Base-by-base conservation (phyloP, 2,113 vertebrate genomes). In the Mustelus asterias region DNA sequence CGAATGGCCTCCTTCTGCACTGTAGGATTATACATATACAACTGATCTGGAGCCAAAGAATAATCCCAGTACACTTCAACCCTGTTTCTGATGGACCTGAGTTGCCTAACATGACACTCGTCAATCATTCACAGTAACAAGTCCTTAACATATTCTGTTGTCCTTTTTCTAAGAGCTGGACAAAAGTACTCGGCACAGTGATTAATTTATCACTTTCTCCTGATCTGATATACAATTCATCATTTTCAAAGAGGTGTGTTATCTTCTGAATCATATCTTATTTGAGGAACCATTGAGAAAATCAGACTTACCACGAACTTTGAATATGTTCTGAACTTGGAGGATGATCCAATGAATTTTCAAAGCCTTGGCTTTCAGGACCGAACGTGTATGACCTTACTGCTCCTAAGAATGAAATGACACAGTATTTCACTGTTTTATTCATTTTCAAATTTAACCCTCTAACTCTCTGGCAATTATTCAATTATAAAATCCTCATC, bases 381-480 rank as follows among this genome's bases (percentile, higher is more conserved):
- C 94, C 94, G 76, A 95, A 95, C 33, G 94, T 95, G 44, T 95
- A 95, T 33, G 94, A 95, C 14, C 69, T 70, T 76, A 95, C 69
- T 29, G 70, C 69, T 5, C 94, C 94, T 95, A n/a, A 67, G 37
- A 76, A 95, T 20, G 48, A 72, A 95, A 18, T 72, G 10, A 16
- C 41, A 95, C 13, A 16, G 69, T 76, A 76, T 95, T 94, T 44
- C 69, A 90, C 29, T 4, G 11, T 63, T 26, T 4, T 48, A 8
- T 58, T 58, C 86, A 58, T 58, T 48, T 54, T 89, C 54, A 90
- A 14, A 90, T 29, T 33, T 14, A 58, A 60, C 26, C 41, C 20
- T 16, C 86, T 24, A 89, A 89, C 9, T 48, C 0, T 20, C 16
- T 44, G 37, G n/a, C 33, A 37, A 83, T 16, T 11, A 5, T 58